Evolutionary conservation across 1,140 invertebrate species (phyloP), one percentile per base, ranked within the genome.

Genomic region (Drosophila athabasca): DNA sequence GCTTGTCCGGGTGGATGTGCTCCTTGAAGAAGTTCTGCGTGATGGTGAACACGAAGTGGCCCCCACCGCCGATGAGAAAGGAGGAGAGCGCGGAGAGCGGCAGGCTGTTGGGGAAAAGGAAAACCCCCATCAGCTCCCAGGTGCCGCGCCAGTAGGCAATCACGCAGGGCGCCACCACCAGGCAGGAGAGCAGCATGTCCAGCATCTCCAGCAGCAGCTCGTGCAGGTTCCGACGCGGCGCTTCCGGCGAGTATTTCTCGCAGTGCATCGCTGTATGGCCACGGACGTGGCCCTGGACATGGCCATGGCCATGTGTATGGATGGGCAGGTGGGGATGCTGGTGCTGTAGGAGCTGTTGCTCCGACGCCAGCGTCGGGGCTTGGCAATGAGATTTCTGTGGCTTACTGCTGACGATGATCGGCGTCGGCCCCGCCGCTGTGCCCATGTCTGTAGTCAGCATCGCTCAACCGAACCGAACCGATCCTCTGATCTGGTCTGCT

Each of bases 81-180:
- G 96, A 96, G n/a, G 94, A 92, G 11, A 94, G 90, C 8, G 94
- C 93, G 78, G 95, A 96, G 3, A 93, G 66, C 0, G 94, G 90
- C 9, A 91, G 84, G 29, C 94, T 85, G 0, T 93, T 91, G 1
- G 95, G 95, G 50, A 94, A 94, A 22, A 97, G 92, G 89, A 95
- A 95, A 29, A 94, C 82, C 66, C 95, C 95, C 93, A 96, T 95
- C 15, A 97, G 93, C 46, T 94, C 94, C 96, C 96, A 97, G 29
- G 96, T 96, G 53, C 96, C 96, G 29, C 96, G 93, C 96, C 96
- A 97, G 88, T 97, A 97, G 49, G 94, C 94, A 7, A 97, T 96
- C 2, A 97, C 96, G 8, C 95, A 94, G 7, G 96, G 96, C 0
- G 95, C 95, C 6, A 96, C 94, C 9, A 97, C 92, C 0, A 94